A percentile compares a stretch with the other conserved stretches of the same genome.
These are phyloP conservation scores for Chromoteleia sp. DNA, from an alignment of 2,888 invertebrate genomes.

Conservation along the genomic window DNA sequence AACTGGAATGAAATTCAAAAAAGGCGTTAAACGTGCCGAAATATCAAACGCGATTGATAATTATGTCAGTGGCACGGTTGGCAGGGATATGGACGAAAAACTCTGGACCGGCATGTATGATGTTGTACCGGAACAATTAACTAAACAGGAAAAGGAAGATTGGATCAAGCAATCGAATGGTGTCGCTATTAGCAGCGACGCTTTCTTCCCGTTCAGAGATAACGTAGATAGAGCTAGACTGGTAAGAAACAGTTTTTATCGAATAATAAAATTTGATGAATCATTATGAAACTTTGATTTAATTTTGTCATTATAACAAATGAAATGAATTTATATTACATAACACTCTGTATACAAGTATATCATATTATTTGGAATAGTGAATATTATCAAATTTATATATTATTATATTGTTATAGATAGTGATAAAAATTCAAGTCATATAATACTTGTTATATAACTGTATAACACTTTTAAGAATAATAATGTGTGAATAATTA, in stretches of 20 bases:
- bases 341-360: too few species aligned
- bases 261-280: too few species aligned
- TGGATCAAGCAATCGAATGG: slow-evolving; percentile 91
- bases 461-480: too few species aligned
- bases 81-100: slow-evolving; percentile 92
- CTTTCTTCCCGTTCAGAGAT: slow-evolving; percentile 99
- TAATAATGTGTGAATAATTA: too few species aligned
- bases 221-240: slow-evolving; percentile 96
- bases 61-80: slow-evolving; percentile 96
- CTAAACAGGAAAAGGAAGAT: slow-evolving; percentile 87
- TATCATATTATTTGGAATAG: too few species aligned
- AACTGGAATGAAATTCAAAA: slow-evolving; percentile 92
- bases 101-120: slow-evolving; percentile 92
- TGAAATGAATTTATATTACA: too few species aligned
- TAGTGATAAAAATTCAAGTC: too few species aligned
- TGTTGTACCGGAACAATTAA: slow-evolving; percentile 89
- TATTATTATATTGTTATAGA: too few species aligned
- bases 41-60: slow-evolving; percentile 98
- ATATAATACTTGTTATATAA: too few species aligned
- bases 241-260: slow-evolving; percentile 85
- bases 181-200: slow-evolving; percentile 95
- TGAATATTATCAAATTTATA: too few species aligned
- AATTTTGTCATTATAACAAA: too few species aligned
- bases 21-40: slow-evolving; percentile 94
- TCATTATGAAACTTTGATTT: too few species aligned